phyloP scores from a whole-genome alignment of 2,797 vertebrate genomes.

The Buphagus erythrorhynchus region DNA sequence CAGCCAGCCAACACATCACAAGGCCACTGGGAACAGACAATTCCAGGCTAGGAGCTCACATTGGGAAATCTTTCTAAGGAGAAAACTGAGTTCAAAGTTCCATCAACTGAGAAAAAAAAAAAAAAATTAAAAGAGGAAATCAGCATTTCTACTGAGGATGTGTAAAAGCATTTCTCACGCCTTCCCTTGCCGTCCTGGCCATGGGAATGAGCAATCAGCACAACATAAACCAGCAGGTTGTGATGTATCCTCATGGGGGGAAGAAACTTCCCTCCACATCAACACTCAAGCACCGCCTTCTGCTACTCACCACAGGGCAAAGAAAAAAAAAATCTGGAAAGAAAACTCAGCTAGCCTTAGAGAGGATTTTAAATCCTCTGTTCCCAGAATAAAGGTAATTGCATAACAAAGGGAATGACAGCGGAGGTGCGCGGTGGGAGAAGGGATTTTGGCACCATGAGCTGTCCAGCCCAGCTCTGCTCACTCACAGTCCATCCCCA shows the following conservation, averaged over 20 bases:
- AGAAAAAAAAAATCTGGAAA: not conserved
- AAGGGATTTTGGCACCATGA: not conserved
- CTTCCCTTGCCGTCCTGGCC: not conserved
- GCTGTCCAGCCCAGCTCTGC: accelerated
- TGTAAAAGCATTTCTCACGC: not conserved
- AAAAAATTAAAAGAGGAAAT: not conserved
- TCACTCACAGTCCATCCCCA: not conserved
- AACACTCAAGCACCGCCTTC: not conserved
- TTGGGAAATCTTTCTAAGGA: not conserved
- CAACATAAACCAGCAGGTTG: not conserved
- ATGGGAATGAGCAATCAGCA: not conserved
- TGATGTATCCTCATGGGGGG: not conserved
- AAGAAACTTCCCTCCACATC: not conserved
- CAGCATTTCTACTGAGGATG: not conserved
- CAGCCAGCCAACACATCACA: not conserved
- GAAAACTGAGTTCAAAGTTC: not conserved
- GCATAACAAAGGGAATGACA: slow-evolving; percentile 21
- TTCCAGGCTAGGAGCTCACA: not conserved
- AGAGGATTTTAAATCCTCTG: not conserved
- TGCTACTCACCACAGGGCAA: not conserved
- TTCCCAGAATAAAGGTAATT: not conserved
- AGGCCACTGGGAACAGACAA: not conserved
- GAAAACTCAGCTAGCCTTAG: not conserved
- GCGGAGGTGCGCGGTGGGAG: not conserved
- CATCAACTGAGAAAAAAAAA: not conserved